Percentiles rank a stretch among this genome's conserved stretches.
Conservation (phyloP, 1,140 invertebrate species). For the Calliphora vicina region DNA sequence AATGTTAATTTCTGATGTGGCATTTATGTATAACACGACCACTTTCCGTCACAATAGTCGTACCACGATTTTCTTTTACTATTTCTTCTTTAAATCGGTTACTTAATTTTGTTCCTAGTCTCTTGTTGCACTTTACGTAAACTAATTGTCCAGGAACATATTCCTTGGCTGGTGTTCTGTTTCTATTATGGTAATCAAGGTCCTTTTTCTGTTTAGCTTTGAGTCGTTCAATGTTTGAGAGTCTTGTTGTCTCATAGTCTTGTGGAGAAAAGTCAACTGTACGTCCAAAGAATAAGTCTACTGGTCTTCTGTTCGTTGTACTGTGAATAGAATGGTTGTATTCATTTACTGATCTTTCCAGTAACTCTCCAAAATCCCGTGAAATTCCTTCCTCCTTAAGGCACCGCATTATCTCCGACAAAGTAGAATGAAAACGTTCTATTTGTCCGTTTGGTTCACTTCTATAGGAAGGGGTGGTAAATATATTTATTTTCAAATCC, state of each 20-base stretch:
- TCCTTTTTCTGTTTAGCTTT: constrained; percentile 26
- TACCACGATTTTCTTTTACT: no score
- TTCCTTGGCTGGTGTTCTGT: background rate
- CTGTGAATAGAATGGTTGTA: constrained; percentile 36
- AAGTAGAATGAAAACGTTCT: constrained; percentile 37
- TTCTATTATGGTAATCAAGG: background rate
- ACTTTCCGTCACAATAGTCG: no score
- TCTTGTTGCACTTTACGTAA: background rate
- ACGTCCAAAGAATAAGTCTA: constrained; percentile 35
- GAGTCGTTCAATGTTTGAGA: constrained; percentile 14
- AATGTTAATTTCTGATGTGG: background rate
- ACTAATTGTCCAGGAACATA: background rate
- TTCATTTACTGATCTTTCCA: constrained; percentile 19
- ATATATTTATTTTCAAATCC: constrained; percentile 1
- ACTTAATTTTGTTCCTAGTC: background rate
- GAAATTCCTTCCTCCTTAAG: background rate
- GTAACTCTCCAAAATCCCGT: background rate
- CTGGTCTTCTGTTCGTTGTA: constrained; percentile 15
- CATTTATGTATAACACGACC: no score
- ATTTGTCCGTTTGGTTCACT: constrained; percentile 35
- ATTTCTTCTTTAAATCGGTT: background rate
- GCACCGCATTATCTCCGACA: background rate
- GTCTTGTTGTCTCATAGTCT: constrained; percentile 8
- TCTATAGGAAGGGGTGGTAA: constrained; percentile 20
- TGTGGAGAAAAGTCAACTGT: constrained; percentile 2